Base-by-base conservation (phyloP, 1,140 invertebrate species). In the Fopius arisanus region DNA sequence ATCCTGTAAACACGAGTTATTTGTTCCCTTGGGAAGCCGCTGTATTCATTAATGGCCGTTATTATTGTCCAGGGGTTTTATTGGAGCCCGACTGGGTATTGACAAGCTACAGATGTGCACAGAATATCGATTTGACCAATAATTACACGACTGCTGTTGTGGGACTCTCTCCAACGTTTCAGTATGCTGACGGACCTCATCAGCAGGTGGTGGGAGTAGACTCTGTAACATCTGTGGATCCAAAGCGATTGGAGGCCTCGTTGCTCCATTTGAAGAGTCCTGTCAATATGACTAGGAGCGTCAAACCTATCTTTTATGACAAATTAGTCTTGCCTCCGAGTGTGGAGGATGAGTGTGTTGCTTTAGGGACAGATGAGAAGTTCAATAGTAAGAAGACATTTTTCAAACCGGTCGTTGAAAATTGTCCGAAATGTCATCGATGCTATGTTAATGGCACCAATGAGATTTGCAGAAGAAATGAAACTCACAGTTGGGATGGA, bases 21-120 rank as follows among this genome's bases (percentile, higher is more conserved):
- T 77, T 84, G 48, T 90, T 90, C 89, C 93, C 93, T 0, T 95
- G 93, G 93, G 84, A 91, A 73, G 92, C 90, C 0, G 91, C 91
- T 74, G 84, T 95, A 37, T 92, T 90, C 82, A 85, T 89, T 0
- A 90, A 94, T 79, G 93, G 93, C 21, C 79, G 83, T 29, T 92
- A 92, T 74, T 89, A 84, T 79, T 94, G 93, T 80, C 87, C 90
- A 12, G 93, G 92, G 1, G 87, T 90, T 70, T 86, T 93, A 67
- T 81, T 95, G n/a, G 89, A 92, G 76, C 70, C 82, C 2, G 83
- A 90, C 26, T 93, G 92, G 92, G 83, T 94, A 33, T 73, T 94
- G 21, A 88, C 92, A 1, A 90, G 89, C 71, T 82, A 88, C 3
- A 84, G 86, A 4, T 94, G 93, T 65, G 78, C 89, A 14, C 78